Percentiles rank a stretch among this genome's conserved stretches.
Conservation (phyloP, 2,888 invertebrate species). For the Euplagia quadripunctaria region DNA sequence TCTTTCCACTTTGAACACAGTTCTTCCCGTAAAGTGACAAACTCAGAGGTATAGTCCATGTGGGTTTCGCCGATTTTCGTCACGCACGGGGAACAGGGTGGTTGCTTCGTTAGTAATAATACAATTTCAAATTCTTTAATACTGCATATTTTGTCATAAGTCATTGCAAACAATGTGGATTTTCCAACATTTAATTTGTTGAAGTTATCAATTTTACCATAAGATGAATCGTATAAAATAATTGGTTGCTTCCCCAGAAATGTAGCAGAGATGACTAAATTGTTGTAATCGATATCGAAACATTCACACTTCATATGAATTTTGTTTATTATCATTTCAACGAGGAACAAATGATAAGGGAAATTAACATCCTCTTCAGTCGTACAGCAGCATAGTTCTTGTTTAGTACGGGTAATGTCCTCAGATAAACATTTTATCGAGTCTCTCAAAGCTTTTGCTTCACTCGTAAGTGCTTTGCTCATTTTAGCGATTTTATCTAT, state of each 20-base stretch:
- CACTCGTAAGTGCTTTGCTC: constrained; percentile 76
- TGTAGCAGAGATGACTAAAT: constrained; percentile 76
- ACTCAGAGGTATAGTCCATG: constrained; percentile 77
- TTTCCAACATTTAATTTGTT: constrained; percentile 78
- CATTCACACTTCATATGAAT: constrained; percentile 85
- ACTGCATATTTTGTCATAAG: constrained; percentile 80
- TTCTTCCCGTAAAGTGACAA: constrained; percentile 70
- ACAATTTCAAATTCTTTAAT: constrained; percentile 74
- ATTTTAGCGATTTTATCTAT: constrained; percentile 78
- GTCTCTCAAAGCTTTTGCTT: constrained; percentile 76
- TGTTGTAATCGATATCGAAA: constrained; percentile 78
- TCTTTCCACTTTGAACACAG: constrained; percentile 76
- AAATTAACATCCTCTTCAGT: constrained; percentile 70
- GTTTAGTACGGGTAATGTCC: constrained; percentile 74
- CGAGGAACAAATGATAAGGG: constrained; percentile 80
- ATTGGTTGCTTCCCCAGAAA: constrained; percentile 80
- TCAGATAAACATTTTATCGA: constrained; percentile 75
- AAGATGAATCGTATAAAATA: constrained; percentile 75
- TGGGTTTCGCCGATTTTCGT: constrained; percentile 77
- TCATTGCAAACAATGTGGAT: constrained; percentile 82
- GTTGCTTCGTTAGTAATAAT: constrained; percentile 76
- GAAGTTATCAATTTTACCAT: constrained; percentile 75
- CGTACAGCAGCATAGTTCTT: constrained; percentile 53
- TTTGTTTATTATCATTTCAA: constrained; percentile 81
- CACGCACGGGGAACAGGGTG: constrained; percentile 77